Evolutionary conservation across 2,797 vertebrate species (phyloP).

Genomic region (Hybognathus amarus): DNA sequence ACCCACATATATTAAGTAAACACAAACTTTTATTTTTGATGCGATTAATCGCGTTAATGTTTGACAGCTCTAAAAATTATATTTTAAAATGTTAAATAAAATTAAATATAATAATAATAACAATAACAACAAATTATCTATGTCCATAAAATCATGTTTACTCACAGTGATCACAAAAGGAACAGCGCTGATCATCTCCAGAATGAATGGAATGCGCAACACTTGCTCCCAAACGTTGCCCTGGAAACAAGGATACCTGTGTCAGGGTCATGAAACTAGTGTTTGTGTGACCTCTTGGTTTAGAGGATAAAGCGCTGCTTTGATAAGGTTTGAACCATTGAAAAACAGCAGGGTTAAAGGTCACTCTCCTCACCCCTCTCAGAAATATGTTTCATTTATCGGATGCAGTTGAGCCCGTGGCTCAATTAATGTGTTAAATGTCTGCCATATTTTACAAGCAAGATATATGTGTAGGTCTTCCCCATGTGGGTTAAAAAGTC

Average conservation of each 20-base stretch:
- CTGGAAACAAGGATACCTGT: conserved; percentile 73
- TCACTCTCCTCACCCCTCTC: conserved; percentile 32
- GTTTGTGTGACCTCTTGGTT: conserved; percentile 63
- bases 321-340: conserved; percentile 22
- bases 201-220: conserved; percentile 82
- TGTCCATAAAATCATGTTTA: conserved; percentile 33
- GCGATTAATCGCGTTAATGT: too few relatives aligned
- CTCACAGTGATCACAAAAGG: conserved; percentile 88
- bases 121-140: background rate
- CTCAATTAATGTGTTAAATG: conserved; percentile 65
- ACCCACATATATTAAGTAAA: too few relatives aligned
- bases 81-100: background rate
- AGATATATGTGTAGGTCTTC: conserved; percentile 59
- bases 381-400: conserved; percentile 8
- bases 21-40: too few relatives aligned
- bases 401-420: conserved; percentile 37
- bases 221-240: conserved; percentile 89
- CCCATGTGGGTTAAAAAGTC: conserved; percentile 68
- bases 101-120: background rate
- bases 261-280: conserved; percentile 67
- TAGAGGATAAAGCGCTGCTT: conserved; percentile 56
- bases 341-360: conserved; percentile 42
- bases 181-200: conserved; percentile 86
- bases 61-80: too few relatives aligned
- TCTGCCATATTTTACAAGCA: conserved; percentile 53